Base-by-base conservation (phyloP, 92 coral and sea anemone genomes). In the Paramuricea clavata region DNA sequence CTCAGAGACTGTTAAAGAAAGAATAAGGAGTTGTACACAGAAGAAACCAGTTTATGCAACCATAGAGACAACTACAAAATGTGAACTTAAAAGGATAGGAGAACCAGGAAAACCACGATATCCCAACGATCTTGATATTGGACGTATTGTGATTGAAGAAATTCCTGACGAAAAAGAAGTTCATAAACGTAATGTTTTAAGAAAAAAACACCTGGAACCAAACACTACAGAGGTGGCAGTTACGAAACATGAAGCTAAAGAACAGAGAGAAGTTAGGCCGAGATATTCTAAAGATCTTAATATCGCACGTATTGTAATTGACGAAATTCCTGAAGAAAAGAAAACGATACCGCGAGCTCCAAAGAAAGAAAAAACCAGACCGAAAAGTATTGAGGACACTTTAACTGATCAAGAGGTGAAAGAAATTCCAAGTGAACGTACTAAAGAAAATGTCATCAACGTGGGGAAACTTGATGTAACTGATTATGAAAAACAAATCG, bases 311-410 rank as follows among this genome's bases (percentile, higher is more conserved):
- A 54, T 54, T 17, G 27, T 54, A 19, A 54, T 54, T 54, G 62
- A 54, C 16, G 79, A 73, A 16, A 25, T 30, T 42, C 59, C 32
- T 73, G 34, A 73, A 49, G 60, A 42, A 73, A 41, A 42, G 54
- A 47, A 73, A 10, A 21, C 19, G 60, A 10, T 15, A 22, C 15
- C 34, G 10, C 32, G 36, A 19, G 36, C 9, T 1, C 28, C 26
- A 30, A 28, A 52, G 67, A 76, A 76, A 49, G 81, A 76, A 76
- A 35, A 49, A 49, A 25, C 11, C 43, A 49, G 65, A 76, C 81
- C 81, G 49, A 76, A 49, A 39, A 76, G 42, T 30, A 52, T 57
- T 43, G 65, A 76, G 39, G 65, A 28, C 9, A 50, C 42, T 27
- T 35, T 76, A 11, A 12, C 42, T 10, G 43, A 32, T 28, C 81